phyloP scores from a whole-genome alignment of 2,113 vertebrate species.

The Petrocephalus microphthalmus region DNA sequence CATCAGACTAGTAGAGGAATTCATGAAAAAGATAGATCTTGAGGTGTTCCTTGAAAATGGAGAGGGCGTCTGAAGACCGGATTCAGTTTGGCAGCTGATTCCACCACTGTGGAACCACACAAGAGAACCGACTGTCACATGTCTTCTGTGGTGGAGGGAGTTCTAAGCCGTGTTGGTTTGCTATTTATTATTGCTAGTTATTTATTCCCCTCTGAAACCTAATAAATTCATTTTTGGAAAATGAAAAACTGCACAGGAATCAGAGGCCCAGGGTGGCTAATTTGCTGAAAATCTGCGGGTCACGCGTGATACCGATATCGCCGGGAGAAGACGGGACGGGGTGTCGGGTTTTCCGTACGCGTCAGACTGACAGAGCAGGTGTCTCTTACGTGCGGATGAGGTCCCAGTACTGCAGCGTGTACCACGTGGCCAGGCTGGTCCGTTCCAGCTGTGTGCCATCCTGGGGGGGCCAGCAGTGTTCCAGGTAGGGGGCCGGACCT shows the following conservation, averaged over 20 bases:
- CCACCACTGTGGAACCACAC: not conserved
- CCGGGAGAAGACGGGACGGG: not conserved
- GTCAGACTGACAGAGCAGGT: not conserved
- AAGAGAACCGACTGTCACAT: not conserved
- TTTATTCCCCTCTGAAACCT: not conserved
- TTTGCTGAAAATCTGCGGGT: not conserved
- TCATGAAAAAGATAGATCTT: too few relatives aligned
- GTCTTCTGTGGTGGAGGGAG: not conserved
- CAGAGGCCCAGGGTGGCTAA: not conserved
- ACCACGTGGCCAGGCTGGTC: slow-evolving; percentile 69
- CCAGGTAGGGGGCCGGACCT: slow-evolving; percentile 71
- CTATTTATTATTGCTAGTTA: too few relatives aligned
- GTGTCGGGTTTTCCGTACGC: not conserved
- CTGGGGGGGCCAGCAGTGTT: slow-evolving; percentile 81
- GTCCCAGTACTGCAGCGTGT: slow-evolving; percentile 82
- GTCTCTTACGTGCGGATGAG: slow-evolving; percentile 72
- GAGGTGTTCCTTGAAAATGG: not conserved
- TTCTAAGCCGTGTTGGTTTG: not conserved
- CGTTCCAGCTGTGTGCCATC: slow-evolving; percentile 79
- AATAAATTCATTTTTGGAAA: not conserved
- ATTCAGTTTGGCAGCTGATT: not conserved
- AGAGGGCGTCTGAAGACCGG: not conserved
- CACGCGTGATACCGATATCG: not conserved
- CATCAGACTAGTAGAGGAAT: too few relatives aligned
- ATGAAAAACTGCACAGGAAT: not conserved